Conservation (phyloP, 2,113 vertebrate species). For the Nanorana parkeri region DNA sequence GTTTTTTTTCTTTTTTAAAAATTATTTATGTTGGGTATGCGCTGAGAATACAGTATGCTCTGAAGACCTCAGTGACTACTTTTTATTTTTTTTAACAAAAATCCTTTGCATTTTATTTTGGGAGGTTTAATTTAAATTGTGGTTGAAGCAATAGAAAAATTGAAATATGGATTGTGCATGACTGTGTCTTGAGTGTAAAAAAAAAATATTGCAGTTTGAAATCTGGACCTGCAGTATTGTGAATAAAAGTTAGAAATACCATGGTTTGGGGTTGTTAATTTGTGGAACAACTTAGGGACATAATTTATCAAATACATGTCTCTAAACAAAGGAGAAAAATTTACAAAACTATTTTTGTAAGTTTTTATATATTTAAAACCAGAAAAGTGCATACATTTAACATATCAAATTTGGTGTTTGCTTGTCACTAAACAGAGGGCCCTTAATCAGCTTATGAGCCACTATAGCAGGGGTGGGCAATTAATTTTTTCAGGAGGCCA, state of each 20-base stretch:
- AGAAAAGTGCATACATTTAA: too few relatives aligned
- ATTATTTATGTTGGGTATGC: slow-evolving; percentile 91
- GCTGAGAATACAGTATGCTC: slow-evolving; percentile 81
- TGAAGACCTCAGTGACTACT: slow-evolving; percentile 79
- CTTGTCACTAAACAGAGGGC: too few relatives aligned
- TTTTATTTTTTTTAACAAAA: slow-evolving; percentile 64
- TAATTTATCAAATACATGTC: too few relatives aligned
- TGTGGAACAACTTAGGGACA: background rate
- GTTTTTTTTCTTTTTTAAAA: slow-evolving; percentile 83
- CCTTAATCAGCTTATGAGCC: too few relatives aligned
- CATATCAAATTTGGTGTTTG: too few relatives aligned
- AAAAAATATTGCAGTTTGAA: slow-evolving; percentile 89
- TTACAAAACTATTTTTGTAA: too few relatives aligned
- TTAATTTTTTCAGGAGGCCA: too few relatives aligned
- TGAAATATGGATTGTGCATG: slow-evolving; percentile 99
- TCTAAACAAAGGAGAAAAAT: too few relatives aligned
- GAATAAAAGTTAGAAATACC: slow-evolving; percentile 83
- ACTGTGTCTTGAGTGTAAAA: slow-evolving; percentile 99
- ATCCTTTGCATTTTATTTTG: slow-evolving; percentile 75
- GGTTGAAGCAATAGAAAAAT: slow-evolving; percentile 98
- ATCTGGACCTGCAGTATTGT: slow-evolving; percentile 92
- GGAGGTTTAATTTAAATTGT: slow-evolving; percentile 90
- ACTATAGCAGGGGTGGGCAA: too few relatives aligned
- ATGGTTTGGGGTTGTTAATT: slow-evolving; percentile 17
- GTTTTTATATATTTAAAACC: too few relatives aligned